A percentile compares a stretch with the other conserved stretches of the same genome.
phyloP scores from a whole-genome alignment of 2,888 invertebrate species.

The Eristalinus sepulchralis region DNA sequence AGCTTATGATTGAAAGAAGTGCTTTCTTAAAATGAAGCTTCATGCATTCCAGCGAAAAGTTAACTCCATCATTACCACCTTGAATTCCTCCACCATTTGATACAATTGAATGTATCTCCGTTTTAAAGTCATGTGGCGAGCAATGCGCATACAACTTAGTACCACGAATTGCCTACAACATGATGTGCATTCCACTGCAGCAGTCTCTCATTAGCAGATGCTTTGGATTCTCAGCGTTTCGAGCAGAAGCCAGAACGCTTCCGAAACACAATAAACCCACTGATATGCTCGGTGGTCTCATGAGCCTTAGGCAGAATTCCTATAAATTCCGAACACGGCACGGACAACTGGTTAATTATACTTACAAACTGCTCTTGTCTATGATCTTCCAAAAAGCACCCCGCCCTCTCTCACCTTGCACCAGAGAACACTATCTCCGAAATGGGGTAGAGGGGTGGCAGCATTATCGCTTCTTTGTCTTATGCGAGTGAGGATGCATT shows the following conservation, averaged over 20 bases:
- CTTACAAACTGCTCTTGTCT: not conserved
- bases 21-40: too few relatives aligned
- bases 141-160: not conserved
- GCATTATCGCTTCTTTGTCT: slow-evolving; percentile 41
- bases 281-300: not conserved
- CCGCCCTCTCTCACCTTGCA: not conserved
- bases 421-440: too few relatives aligned
- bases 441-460: not conserved
- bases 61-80: too few relatives aligned
- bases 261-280: not conserved
- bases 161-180: not conserved
- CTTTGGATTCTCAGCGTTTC: not conserved
- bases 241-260: not conserved
- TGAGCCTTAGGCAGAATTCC: not conserved
- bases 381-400: not conserved
- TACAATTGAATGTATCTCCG: not conserved
- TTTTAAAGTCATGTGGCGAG: too few relatives aligned
- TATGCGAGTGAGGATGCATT: slow-evolving; percentile 5
- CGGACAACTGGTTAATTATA: not conserved
- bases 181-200: not conserved
- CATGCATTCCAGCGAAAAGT: too few relatives aligned
- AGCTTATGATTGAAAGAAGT: too few relatives aligned
- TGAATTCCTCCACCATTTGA: not conserved
- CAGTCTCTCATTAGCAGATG: not conserved
- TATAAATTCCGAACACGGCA: not conserved